Evolutionary conservation across 2,113 vertebrate genomes (phyloP).

Genomic region (Notiomystis cincta): DNA sequence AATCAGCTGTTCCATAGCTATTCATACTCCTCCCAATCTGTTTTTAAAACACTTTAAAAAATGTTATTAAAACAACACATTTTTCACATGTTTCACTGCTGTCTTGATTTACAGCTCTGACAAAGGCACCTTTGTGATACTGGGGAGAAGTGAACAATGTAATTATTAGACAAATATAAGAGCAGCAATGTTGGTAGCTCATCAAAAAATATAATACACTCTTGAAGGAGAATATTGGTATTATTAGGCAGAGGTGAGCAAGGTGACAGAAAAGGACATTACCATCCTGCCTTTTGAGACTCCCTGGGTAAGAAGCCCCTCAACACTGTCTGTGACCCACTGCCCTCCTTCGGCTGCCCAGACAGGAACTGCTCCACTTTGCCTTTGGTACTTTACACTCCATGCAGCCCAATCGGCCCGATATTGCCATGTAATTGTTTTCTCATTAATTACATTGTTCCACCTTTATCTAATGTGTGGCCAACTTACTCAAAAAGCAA

Average conservation of each 20-base stretch:
- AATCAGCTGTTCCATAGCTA: background rate
- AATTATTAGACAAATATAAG: conserved; percentile 24
- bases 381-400: background rate
- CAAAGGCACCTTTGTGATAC: conserved; percentile 1
- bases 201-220: background rate
- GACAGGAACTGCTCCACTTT: background rate
- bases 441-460: conserved; percentile 59
- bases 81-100: background rate
- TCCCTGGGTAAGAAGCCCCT: background rate
- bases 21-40: background rate
- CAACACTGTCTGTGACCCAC: background rate
- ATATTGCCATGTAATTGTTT: conserved; percentile 53
- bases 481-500: conserved; percentile 15
- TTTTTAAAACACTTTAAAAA: background rate
- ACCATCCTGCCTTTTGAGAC: background rate
- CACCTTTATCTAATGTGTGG: conserved; percentile 56
- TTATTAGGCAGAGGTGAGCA: background rate
- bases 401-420: rapidly evolving
- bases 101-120: conserved; percentile 31
- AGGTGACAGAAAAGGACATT: background rate
- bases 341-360: background rate
- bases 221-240: background rate
- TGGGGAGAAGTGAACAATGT: background rate
- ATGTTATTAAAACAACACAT: background rate
- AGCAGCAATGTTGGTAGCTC: background rate